These are phyloP conservation scores for Zaprionus africanus DNA, from an alignment of 1,140 invertebrate genomes.

Conservation along the genomic window DNA sequence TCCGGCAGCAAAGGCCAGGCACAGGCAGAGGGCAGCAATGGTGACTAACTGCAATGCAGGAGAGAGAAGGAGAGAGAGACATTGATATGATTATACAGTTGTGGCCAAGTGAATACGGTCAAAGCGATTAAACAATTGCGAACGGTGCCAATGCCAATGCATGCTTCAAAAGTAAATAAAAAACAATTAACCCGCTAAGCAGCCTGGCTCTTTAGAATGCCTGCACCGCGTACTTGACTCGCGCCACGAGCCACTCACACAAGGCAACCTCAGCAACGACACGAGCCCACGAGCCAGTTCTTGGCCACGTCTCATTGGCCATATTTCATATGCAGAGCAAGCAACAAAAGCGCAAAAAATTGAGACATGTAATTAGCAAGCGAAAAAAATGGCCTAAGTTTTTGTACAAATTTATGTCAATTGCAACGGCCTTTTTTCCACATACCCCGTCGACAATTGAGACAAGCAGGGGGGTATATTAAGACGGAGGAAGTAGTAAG, in stretches of 20 bases:
- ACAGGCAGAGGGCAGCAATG: conserved; percentile 73
- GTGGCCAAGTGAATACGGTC: conserved; percentile 48
- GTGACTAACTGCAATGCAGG: conserved; percentile 71
- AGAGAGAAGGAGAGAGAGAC: conserved; percentile 24
- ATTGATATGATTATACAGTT: conserved; percentile 24
- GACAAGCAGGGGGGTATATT: neutral
- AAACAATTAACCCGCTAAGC: conserved; percentile 55
- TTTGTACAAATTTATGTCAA: conserved; percentile 45
- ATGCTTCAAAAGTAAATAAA: conserved; percentile 60
- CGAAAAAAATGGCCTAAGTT: conserved; percentile 6
- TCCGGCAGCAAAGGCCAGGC: conserved; percentile 70
- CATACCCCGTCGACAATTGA: neutral
- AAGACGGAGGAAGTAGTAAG: neutral
- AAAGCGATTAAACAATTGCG: conserved; percentile 72
- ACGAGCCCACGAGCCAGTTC: conserved; percentile 38
- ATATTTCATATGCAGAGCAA: conserved; percentile 46
- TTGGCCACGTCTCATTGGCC: conserved; percentile 28
- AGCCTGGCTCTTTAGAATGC: conserved; percentile 29
- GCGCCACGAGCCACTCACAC: conserved; percentile 40
- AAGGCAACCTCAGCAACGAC: conserved; percentile 1
- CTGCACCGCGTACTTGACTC: conserved; percentile 36
- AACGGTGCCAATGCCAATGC: conserved; percentile 74
- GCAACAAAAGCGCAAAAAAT: neutral
- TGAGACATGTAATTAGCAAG: conserved; percentile 40
- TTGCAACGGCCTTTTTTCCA: conserved; percentile 20